Evolutionary conservation across 2,888 invertebrate genomes (phyloP).

Genomic region (Nyleta sp.): DNA sequence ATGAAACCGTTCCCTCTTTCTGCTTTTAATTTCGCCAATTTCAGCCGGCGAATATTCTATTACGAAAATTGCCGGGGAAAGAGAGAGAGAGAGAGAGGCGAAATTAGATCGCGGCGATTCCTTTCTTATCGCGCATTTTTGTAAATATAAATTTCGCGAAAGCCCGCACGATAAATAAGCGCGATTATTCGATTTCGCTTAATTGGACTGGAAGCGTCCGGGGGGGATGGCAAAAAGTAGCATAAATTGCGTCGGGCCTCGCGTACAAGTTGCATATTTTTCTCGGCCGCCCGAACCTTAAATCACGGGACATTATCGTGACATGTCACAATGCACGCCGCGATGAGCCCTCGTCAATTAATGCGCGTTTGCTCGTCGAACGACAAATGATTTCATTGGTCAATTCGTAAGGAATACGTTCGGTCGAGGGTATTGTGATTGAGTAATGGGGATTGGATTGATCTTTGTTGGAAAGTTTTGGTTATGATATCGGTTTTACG

Average conservation of each 20-base stretch:
- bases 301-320: constrained; percentile 55
- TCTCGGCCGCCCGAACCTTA: constrained; percentile 3
- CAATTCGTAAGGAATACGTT: constrained; percentile 31
- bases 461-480: not conserved
- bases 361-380: constrained; percentile 31
- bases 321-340: constrained; percentile 50
- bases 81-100: no score
- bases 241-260: not conserved
- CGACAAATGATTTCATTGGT: constrained; percentile 58
- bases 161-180: not conserved
- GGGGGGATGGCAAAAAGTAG: not conserved
- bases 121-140: not conserved
- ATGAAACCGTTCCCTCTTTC: constrained; percentile 13
- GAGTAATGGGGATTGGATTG: not conserved
- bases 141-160: constrained; percentile 1
- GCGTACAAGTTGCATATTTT: constrained; percentile 18
- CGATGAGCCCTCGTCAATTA: constrained; percentile 49
- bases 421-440: constrained; percentile 21
- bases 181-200: constrained; percentile 1
- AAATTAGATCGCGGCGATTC: not conserved
- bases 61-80: constrained; percentile 7
- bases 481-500: not conserved
- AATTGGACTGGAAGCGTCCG: not conserved
- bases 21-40: not conserved
- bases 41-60: constrained; percentile 2